phyloP scores from a whole-genome alignment of 2,888 invertebrate species.

The Halictus ligatus region DNA sequence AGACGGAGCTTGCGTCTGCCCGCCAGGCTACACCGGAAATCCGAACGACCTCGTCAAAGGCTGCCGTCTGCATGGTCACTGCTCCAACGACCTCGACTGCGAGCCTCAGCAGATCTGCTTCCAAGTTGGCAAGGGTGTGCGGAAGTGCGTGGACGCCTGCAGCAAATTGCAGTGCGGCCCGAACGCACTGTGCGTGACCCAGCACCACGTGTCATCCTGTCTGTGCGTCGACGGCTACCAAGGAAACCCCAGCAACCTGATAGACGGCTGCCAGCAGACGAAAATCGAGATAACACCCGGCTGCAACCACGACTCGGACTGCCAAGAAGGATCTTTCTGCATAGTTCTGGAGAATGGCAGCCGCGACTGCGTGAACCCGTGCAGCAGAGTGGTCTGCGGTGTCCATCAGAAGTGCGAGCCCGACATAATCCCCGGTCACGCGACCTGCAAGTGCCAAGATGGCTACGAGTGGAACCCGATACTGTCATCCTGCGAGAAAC shows the following conservation, averaged over 20 bases:
- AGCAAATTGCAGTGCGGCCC: constrained; percentile 95
- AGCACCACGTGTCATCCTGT: constrained; percentile 94
- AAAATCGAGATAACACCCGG: constrained; percentile 86
- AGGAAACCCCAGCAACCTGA: constrained; percentile 93
- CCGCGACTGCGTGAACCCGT: constrained; percentile 91
- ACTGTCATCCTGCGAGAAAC: constrained; percentile 92
- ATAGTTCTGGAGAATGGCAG: constrained; percentile 86
- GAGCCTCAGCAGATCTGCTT: constrained; percentile 94
- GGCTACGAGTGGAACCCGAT: constrained; percentile 94
- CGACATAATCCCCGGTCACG: constrained; percentile 87
- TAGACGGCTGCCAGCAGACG: constrained; percentile 91
- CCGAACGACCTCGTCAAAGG: constrained; percentile 89
- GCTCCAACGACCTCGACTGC: constrained; percentile 93
- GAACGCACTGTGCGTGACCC: constrained; percentile 93
- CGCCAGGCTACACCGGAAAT: constrained; percentile 91
- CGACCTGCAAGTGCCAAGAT: constrained; percentile 92
- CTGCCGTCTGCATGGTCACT: constrained; percentile 91
- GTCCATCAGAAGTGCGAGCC: constrained; percentile 92
- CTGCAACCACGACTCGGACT: constrained; percentile 90
- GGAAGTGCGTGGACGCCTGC: constrained; percentile 95
- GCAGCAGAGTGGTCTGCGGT: constrained; percentile 92
- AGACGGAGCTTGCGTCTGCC: constrained; percentile 92
- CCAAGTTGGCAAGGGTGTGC: constrained; percentile 90
- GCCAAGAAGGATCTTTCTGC: constrained; percentile 90
- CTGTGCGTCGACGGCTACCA: constrained; percentile 93